These are phyloP conservation scores for Augochlorella aurata DNA, from an alignment of 2,888 invertebrate species.

Conservation along the genomic window DNA sequence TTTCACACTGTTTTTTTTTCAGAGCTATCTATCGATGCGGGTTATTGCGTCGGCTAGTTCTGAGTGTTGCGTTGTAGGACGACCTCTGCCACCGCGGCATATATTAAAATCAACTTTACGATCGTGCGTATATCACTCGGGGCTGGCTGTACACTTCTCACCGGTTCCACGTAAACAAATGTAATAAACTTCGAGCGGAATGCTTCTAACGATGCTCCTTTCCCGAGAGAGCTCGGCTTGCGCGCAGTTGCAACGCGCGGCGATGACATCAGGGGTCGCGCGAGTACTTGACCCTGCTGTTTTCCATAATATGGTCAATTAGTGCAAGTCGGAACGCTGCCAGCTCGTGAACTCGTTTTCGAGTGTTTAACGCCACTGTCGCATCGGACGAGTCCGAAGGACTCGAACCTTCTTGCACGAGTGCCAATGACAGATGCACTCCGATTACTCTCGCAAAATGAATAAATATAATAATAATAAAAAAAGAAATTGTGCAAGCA, in stretches of 20 bases:
- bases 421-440: not conserved
- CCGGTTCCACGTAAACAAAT: conserved; percentile 54
- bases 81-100: conserved; percentile 35
- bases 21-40: conserved; percentile 22
- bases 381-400: not conserved
- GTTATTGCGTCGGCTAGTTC: conserved; percentile 41
- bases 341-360: conserved; percentile 44
- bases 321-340: conserved; percentile 59
- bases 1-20: conserved; percentile 28
- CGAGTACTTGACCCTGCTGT: conserved; percentile 73
- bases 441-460: not conserved
- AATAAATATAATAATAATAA: not conserved
- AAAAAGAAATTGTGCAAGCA: too few species aligned
- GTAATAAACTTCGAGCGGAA: conserved; percentile 51
- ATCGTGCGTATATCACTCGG: conserved; percentile 43
- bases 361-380: conserved; percentile 36
- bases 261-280: conserved; percentile 74
- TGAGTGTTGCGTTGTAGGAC: conserved; percentile 32
- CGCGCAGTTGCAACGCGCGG: conserved; percentile 51
- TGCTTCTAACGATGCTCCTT: conserved; percentile 51
- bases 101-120: conserved; percentile 61
- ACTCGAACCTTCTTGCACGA: not conserved
- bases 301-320: conserved; percentile 77
- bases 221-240: conserved; percentile 35
- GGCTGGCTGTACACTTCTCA: conserved; percentile 15